Conservation (phyloP, 2,113 vertebrate species). For the Cololabis saira region DNA sequence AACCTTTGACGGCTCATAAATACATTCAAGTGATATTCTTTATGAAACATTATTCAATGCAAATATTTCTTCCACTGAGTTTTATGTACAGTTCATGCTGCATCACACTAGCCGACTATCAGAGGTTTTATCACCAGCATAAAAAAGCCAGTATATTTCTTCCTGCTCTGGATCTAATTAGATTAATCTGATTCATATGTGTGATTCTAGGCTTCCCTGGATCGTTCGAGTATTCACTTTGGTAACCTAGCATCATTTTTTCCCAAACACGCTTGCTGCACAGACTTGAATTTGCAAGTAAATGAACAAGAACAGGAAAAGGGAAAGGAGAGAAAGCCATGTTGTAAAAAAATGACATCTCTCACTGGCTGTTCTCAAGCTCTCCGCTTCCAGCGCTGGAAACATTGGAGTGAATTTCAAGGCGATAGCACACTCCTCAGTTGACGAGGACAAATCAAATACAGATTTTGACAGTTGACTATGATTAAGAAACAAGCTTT, state of each 20-base stretch:
- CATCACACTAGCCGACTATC: background rate
- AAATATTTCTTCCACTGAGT: background rate
- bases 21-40: no score
- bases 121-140: conserved; percentile 6
- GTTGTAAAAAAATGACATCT: conserved; percentile 68
- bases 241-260: conserved; percentile 65
- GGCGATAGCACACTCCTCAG: conserved; percentile 23
- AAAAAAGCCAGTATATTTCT: conserved; percentile 4
- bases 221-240: conserved; percentile 56
- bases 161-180: conserved; percentile 30
- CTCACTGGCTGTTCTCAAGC: conserved; percentile 42
- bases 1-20: no score
- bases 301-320: conserved; percentile 56
- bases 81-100: background rate
- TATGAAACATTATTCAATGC: background rate
- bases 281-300: conserved; percentile 39
- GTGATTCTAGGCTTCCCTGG: conserved; percentile 49
- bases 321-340: conserved; percentile 45
- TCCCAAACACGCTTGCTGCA: conserved; percentile 69
- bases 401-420: conserved; percentile 41
- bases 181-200: conserved; percentile 51
- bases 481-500: conserved; percentile 10
- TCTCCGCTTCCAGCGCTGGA: conserved; percentile 62
- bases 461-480: conserved; percentile 18
- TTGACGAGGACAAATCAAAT: conserved; percentile 22